Percentiles rank a stretch among this genome's conserved stretches.
Evolutionary conservation across 1,140 invertebrate species (phyloP).

Genomic region (Probaryconus sp.): DNA sequence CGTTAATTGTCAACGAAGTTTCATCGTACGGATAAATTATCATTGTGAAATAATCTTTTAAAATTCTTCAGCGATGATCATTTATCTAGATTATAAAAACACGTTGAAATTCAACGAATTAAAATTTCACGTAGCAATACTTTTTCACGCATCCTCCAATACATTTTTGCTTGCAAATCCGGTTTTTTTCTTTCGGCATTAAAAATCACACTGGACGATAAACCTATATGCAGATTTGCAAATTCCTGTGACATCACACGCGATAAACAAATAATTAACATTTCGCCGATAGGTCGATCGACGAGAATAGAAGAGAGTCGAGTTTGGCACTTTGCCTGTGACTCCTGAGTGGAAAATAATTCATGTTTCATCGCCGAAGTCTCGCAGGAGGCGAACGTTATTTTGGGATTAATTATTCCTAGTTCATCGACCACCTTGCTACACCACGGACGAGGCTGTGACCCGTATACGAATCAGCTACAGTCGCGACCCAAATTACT

Average conservation of each 20-base stretch:
- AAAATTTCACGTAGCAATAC: too few relatives aligned
- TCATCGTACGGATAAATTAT: too few relatives aligned
- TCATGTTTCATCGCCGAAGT: slow-evolving; percentile 18
- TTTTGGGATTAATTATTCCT: slow-evolving; percentile 59
- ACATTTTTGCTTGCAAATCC: slow-evolving; percentile 36
- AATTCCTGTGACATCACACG: slow-evolving; percentile 19
- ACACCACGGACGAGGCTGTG: slow-evolving; percentile 10
- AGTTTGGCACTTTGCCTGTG: slow-evolving; percentile 14
- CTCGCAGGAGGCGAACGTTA: slow-evolving; percentile 7
- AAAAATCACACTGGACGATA: slow-evolving; percentile 21
- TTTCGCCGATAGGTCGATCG: slow-evolving; percentile 7
- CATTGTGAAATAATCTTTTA: too few relatives aligned
- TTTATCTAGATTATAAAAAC: too few relatives aligned
- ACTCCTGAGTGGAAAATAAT: too few relatives aligned
- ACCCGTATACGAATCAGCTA: slow-evolving; percentile 4
- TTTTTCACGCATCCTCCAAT: neutral
- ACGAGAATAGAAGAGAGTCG: slow-evolving; percentile 34
- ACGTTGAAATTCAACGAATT: too few relatives aligned
- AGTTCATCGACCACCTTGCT: slow-evolving; percentile 42
- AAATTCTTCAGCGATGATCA: too few relatives aligned
- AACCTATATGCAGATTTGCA: slow-evolving; percentile 20
- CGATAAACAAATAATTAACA: slow-evolving; percentile 29
- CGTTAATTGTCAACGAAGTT: too few relatives aligned
- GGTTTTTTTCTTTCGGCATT: slow-evolving; percentile 38
- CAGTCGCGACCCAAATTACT: slow-evolving; percentile 18